phyloP scores from a whole-genome alignment of 2,797 vertebrate species.

The Urophycis tenuis region DNA sequence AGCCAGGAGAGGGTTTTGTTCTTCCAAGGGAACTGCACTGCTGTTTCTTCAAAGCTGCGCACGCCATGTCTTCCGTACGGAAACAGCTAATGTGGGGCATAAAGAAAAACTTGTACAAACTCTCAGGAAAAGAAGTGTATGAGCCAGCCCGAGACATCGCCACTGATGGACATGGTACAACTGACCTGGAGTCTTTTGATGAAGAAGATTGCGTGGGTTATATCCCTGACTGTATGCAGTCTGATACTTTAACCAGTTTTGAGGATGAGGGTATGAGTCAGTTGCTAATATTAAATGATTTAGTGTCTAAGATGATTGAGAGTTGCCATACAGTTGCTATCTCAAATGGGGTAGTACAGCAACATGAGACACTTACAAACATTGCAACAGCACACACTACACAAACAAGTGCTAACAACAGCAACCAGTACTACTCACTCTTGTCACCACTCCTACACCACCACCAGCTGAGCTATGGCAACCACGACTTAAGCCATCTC shows the following conservation, averaged over 20 bases:
- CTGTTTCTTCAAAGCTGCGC: neutral
- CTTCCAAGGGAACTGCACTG: constrained; percentile 1
- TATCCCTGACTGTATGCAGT: constrained; percentile 15
- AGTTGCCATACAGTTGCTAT: too few relatives aligned
- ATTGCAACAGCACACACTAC: too few relatives aligned
- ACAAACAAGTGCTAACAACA: too few relatives aligned
- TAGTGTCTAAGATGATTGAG: neutral
- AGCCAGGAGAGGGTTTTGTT: neutral
- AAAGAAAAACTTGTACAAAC: constrained; percentile 13
- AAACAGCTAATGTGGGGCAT: constrained; percentile 11
- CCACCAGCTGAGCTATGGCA: neutral
- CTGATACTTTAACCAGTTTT: neutral
- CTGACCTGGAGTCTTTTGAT: neutral
- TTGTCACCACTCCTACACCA: neutral
- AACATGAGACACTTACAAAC: too few relatives aligned
- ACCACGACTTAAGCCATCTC: neutral
- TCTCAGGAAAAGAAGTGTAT: neutral
- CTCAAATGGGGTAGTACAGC: too few relatives aligned
- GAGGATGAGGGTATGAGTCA: constrained; percentile 22
- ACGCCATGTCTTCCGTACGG: neutral
- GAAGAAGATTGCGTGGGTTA: constrained; percentile 11
- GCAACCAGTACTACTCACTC: too few relatives aligned
- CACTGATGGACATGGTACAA: neutral
- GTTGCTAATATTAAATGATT: constrained; percentile 15
- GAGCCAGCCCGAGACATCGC: neutral